Percentiles rank a stretch among this genome's conserved stretches.
Evolutionary conservation across 2,888 invertebrate species (phyloP).

Genomic region (Lithophane leautieri): DNA sequence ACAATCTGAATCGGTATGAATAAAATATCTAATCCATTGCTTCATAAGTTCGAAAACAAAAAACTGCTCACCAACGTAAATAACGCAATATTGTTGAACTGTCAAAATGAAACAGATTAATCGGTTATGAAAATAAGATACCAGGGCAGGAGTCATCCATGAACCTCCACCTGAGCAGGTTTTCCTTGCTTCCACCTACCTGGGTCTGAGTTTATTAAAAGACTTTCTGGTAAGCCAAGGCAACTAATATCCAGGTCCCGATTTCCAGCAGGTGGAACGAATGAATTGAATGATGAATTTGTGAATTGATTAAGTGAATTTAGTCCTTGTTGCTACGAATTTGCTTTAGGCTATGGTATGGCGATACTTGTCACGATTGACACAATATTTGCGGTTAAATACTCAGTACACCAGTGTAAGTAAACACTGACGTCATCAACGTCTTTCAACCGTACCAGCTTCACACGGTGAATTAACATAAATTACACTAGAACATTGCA

Average conservation of each 20-base stretch:
- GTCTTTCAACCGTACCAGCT: slow-evolving; percentile 17
- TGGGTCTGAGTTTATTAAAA: not conserved
- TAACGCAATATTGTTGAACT: too few species aligned
- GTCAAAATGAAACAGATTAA: too few species aligned
- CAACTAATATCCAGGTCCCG: not conserved
- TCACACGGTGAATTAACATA: slow-evolving; percentile 31
- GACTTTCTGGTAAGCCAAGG: not conserved
- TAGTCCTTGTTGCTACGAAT: not conserved
- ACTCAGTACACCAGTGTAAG: slow-evolving; percentile 9
- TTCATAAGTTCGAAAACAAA: too few species aligned
- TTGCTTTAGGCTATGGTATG: not conserved
- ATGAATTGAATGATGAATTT: not conserved
- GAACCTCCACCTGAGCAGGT: not conserved
- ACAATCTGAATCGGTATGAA: too few species aligned
- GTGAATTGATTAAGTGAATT: slow-evolving; percentile 6
- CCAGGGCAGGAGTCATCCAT: not conserved
- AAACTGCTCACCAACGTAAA: too few species aligned
- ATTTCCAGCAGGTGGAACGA: not conserved
- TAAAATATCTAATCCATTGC: too few species aligned
- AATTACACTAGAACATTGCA: slow-evolving; percentile 3
- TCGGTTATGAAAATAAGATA: too few species aligned
- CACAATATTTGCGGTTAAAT: slow-evolving; percentile 25
- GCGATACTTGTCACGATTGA: slow-evolving; percentile 6
- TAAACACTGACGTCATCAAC: slow-evolving; percentile 30
- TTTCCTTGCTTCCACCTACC: too few species aligned